A percentile compares a stretch with the other conserved stretches of the same genome.
Evolutionary conservation across 35 echinoderm and acorn worm species (phyloP).

Genomic region (Acanthaster planci): DNA sequence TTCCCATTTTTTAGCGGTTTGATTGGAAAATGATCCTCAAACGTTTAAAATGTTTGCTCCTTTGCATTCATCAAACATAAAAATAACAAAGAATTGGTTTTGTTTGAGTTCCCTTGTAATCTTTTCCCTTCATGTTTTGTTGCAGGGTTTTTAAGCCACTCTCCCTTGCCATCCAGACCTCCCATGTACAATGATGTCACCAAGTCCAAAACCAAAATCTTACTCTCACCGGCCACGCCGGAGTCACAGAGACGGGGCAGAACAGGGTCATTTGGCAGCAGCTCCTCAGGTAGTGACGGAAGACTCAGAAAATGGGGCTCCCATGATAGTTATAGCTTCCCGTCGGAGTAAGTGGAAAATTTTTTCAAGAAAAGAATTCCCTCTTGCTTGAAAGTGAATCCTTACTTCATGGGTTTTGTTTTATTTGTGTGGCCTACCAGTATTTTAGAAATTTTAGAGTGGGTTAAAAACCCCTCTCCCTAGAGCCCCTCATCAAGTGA

Average conservation of each 20-base stretch:
- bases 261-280: conserved; percentile 61
- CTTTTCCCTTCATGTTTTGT: background rate
- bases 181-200: conserved; percentile 37
- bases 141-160: conserved; percentile 50
- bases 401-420: no score
- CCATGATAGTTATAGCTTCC: conserved; percentile 35
- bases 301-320: conserved; percentile 64
- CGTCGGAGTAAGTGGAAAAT: conserved; percentile 5
- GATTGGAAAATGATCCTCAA: no score
- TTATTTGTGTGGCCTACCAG: no score
- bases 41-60: no score
- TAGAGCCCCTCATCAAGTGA: no score
- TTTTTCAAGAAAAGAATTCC: background rate
- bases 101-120: background rate
- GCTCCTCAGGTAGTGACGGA: conserved; percentile 26
- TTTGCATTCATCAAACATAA: background rate
- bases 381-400: no score
- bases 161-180: conserved; percentile 57
- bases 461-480: no score
- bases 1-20: no score
- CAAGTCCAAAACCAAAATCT: conserved; percentile 42
- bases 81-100: background rate
- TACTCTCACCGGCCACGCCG: conserved; percentile 46
- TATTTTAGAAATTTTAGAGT: no score
- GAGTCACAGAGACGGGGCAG: conserved; percentile 52